Conservation (phyloP, 2,888 invertebrate genomes). For the Dynastes hyllus region DNA sequence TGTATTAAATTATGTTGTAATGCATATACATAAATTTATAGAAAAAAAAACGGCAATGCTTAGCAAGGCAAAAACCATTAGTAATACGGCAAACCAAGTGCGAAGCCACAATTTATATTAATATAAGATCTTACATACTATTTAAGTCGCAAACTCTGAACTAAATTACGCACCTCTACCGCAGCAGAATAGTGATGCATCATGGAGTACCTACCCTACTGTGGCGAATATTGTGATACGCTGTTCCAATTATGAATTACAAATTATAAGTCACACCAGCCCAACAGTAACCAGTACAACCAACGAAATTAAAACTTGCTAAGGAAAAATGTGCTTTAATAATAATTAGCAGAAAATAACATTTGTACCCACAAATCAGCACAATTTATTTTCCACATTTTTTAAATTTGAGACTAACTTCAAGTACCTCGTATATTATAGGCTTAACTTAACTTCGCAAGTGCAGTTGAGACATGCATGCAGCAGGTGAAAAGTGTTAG, state of each 20-base stretch:
- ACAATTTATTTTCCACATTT: too few species aligned
- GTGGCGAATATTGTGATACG: not conserved
- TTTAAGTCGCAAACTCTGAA: slow-evolving; percentile 35
- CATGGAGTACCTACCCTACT: slow-evolving; percentile 30
- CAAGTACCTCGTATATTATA: too few species aligned
- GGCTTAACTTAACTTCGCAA: too few species aligned
- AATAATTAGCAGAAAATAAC: too few species aligned
- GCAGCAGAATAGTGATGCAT: slow-evolving; percentile 27
- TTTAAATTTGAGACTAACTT: too few species aligned
- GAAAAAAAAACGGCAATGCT: slow-evolving; percentile 26
- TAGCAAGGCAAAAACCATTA: slow-evolving; percentile 42
- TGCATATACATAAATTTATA: not conserved
- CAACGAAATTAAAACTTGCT: too few species aligned
- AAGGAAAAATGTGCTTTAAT: too few species aligned
- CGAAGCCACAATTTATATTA: slow-evolving; percentile 47
- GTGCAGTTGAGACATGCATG: too few species aligned
- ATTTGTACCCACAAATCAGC: too few species aligned
- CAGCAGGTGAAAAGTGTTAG: too few species aligned
- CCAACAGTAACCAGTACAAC: not conserved
- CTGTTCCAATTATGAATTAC: slow-evolving; percentile 15
- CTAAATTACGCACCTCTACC: slow-evolving; percentile 42
- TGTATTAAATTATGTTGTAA: slow-evolving; percentile 13
- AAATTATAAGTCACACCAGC: slow-evolving; percentile 14
- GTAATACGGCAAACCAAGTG: slow-evolving; percentile 36
- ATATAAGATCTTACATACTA: slow-evolving; percentile 30